Evolutionary conservation across 2,113 vertebrate genomes (phyloP).

Genomic region (Campylorhamphus procurvoides): DNA sequence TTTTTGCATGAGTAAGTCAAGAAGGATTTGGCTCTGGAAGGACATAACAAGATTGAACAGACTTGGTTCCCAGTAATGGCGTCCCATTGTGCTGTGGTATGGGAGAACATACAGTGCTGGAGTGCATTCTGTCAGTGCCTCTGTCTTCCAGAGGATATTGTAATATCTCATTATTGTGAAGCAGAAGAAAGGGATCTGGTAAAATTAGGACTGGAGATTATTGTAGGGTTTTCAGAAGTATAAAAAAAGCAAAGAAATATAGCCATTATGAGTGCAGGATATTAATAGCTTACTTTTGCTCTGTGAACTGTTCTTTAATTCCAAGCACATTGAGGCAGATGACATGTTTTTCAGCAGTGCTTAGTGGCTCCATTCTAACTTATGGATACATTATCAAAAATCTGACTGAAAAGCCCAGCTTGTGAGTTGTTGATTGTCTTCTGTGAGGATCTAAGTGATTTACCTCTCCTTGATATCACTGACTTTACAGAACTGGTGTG

Average conservation of each 20-base stretch:
- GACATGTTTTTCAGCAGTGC: background rate
- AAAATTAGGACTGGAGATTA: constrained; percentile 54
- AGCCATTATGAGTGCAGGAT: background rate
- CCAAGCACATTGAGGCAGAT: background rate
- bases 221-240: constrained; percentile 32
- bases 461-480: background rate
- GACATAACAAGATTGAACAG: constrained; percentile 55
- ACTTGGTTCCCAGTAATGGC: constrained; percentile 29
- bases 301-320: constrained; percentile 13
- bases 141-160: constrained; percentile 36
- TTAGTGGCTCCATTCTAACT: background rate
- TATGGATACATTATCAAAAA: background rate
- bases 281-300: constrained; percentile 49
- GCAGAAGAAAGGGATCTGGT: constrained; percentile 37
- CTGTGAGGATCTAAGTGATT: background rate
- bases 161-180: constrained; percentile 51
- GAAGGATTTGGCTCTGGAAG: constrained; percentile 64
- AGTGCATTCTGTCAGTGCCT: constrained; percentile 46
- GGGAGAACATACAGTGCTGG: constrained; percentile 50
- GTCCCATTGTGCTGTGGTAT: constrained; percentile 50
- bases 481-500: background rate
- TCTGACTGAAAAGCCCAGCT: background rate
- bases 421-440: background rate
- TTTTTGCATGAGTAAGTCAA: constrained; percentile 55
- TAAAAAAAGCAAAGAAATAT: constrained; percentile 10